These are phyloP conservation scores for Conus canariensis DNA, from an alignment of 2,888 invertebrate species.

Conservation along the genomic window DNA sequence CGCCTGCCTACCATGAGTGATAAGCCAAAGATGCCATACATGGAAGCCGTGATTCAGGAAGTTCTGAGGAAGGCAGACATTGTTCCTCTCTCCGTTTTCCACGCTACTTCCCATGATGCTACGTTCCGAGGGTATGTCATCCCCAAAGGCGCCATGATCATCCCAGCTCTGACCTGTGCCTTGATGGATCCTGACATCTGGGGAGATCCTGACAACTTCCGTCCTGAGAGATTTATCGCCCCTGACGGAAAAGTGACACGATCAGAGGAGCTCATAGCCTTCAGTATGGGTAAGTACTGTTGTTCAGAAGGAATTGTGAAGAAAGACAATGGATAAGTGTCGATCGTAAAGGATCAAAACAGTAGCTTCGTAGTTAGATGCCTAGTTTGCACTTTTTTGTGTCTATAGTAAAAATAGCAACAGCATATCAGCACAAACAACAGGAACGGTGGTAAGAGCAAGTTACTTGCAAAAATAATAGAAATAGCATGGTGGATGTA, in stretches of 20 bases:
- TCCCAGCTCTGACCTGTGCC: conserved; percentile 62
- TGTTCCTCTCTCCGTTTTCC: conserved; percentile 31
- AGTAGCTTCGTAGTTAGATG: too few relatives aligned
- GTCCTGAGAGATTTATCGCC: conserved; percentile 64
- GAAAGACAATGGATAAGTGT: too few relatives aligned
- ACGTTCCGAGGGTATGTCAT: conserved; percentile 66
- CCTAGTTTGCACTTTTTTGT: too few relatives aligned
- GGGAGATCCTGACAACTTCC: conserved; percentile 60
- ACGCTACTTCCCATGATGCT: conserved; percentile 58
- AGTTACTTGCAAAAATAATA: too few relatives aligned
- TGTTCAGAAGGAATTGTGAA: too few relatives aligned
- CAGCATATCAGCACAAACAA: too few relatives aligned
- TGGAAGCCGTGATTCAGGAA: not conserved
- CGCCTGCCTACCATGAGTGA: not conserved
- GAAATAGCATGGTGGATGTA: too few relatives aligned
- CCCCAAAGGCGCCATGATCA: conserved; percentile 60
- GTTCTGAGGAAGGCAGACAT: not conserved
- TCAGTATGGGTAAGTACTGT: conserved; percentile 54
- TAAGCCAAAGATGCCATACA: not conserved
- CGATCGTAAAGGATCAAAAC: too few relatives aligned
- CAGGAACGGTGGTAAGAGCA: too few relatives aligned
- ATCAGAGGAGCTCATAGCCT: conserved; percentile 55
- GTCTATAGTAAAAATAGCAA: too few relatives aligned
- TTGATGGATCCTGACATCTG: conserved; percentile 60
- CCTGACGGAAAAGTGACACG: conserved; percentile 49